Evolutionary conservation across 92 coral and sea anemone species (phyloP), one percentile per base, ranked within the genome.

Genomic region (Epizoanthus scotinus): DNA sequence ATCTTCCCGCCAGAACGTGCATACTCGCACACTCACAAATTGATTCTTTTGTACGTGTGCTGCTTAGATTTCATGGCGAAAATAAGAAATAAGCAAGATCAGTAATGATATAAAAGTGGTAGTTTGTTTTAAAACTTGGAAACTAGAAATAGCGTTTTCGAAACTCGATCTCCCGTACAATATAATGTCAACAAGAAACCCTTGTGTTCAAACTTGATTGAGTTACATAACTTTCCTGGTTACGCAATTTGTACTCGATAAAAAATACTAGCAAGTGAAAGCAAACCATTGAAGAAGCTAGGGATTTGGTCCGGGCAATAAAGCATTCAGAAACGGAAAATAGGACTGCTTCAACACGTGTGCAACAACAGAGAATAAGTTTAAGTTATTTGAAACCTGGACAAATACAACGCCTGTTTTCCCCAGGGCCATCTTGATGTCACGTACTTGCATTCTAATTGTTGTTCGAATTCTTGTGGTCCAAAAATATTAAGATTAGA

Each of bases 1-100:
- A n/a, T 38, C 42, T 75, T 75, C 81, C 81, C 81, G 81, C 81
- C 81, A 75, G 81, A 75, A 22, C 81, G 55, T 36, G 81, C 24
- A 36, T 1, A 14, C 28, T 40, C 49, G 38, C 55, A 75, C 67
- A 26, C 17, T 7, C 13, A 15, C 64, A 25, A 73, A 75, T 58
- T 3, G 38, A 34, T 36, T 8, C 69, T 56, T 22, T 75, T 57
- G 42, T 3, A 36, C 47, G 13, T 20, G 63, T 64, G 61, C 13
- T 21, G 2, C 54, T 75, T 24, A 17, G 24, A 42, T 36, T 38
- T 47, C 24, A 5, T 5, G 31, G 12, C n/a, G 18, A 27, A 57
- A 15, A 13, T 21, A 20, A 47, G 21, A 34, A 18, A 20, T 6
- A 10, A 59, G 44, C 8, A 40, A 40, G 44, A 47, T 26, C 38